Percentiles rank a stretch among this genome's conserved stretches.
These are phyloP conservation scores for Gryon sp. DNA, from an alignment of 1,140 invertebrate species.

Conservation along the genomic window DNA sequence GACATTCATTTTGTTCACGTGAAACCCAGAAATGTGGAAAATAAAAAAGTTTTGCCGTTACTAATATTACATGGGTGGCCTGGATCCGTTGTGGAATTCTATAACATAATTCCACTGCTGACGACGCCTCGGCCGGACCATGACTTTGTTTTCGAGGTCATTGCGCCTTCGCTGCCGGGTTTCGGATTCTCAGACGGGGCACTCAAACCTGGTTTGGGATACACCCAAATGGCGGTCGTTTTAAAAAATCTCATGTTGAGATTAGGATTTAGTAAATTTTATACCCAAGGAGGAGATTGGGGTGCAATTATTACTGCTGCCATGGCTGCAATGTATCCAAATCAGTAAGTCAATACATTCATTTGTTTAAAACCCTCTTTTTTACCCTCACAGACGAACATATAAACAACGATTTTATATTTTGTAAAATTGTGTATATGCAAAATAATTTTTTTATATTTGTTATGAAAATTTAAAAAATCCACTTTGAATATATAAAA, in stretches of 20 bases:
- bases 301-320: slow-evolving; percentile 82
- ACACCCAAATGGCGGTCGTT: slow-evolving; percentile 84
- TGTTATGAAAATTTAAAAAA: too few relatives aligned
- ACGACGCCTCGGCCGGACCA: slow-evolving; percentile 80
- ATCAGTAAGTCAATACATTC: slow-evolving; percentile 81
- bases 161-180: slow-evolving; percentile 90
- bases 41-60: slow-evolving; percentile 82
- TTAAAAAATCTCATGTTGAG: slow-evolving; percentile 90
- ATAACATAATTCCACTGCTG: slow-evolving; percentile 85
- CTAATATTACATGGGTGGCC: slow-evolving; percentile 93
- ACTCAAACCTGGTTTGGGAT: slow-evolving; percentile 82
- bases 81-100: slow-evolving; percentile 90
- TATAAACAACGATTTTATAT: too few relatives aligned
- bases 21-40: slow-evolving; percentile 78
- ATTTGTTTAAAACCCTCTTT: too few relatives aligned
- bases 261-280: slow-evolving; percentile 86
- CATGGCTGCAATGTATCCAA: slow-evolving; percentile 85
- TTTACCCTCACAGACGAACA: too few relatives aligned
- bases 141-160: slow-evolving; percentile 88
- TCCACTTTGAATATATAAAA: too few relatives aligned
- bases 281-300: slow-evolving; percentile 93
- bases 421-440: too few relatives aligned
- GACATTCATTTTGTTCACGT: slow-evolving; percentile 88
- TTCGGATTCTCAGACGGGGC: slow-evolving; percentile 90
- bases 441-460: too few relatives aligned